Base-by-base conservation (phyloP, 2,797 vertebrate species). In the Borostomias antarcticus region DNA sequence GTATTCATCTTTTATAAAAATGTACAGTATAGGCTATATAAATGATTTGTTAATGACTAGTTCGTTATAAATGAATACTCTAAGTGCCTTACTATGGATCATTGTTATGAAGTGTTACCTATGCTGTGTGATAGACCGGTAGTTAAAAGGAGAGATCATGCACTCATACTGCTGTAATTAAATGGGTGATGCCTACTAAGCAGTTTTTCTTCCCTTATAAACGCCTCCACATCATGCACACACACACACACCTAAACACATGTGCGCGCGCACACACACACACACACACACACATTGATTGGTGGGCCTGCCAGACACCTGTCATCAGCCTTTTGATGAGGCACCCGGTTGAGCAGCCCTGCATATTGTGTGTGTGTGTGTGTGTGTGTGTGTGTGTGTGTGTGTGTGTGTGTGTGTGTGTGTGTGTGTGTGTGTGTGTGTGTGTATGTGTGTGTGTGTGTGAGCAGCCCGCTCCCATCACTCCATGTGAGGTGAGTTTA, bases 281-380 rank as follows among this genome's bases (percentile, higher is more conserved):
- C 52, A 58, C 33, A 40, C 32, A 58, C 32, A 58, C 30, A 51
- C 65, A 48, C 28, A 17, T 62, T 69, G 66, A 69, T 68, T 35
- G 23, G 15, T 45, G 11, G 35, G 45, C 33, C 17, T 30, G 53
- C 61, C 54, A 64, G 60, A 45, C 58, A 64, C 48, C 61, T 69
- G 66, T 21, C 66, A 68, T 29, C 43, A 58, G 32, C 11, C 17
- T 47, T 68, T 50, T 64, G 61, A 68, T 48, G 56, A 64, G 54
- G 61, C 40, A 33, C 43, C 62, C 56, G 15, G 37, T 64, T 51
- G 62, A 58, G 45, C 51, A 48, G 57, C 56, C 56, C 51, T 45
- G 23, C 4, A 5, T 52, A 21, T 52, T 52, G 50, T 52, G 50
- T 52, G 13, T 48, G 47, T 50, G 37, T 40, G 37, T 40, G 37